Conservation (phyloP, 2,797 vertebrate species). For the Xiphorhynchus erythropygius region DNA sequence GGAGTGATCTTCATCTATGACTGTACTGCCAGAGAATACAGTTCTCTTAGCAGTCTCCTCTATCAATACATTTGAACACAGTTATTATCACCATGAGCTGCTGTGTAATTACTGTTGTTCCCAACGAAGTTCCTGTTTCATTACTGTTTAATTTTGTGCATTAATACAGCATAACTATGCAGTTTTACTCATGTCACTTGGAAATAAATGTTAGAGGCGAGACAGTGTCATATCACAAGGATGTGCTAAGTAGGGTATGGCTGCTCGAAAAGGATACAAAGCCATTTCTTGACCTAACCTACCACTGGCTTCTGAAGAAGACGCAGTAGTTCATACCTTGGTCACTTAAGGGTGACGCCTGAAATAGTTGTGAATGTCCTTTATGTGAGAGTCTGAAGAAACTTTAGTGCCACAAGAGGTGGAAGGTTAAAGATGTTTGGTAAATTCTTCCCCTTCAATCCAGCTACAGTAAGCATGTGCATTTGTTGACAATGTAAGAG, state of each 20-base stretch:
- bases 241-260: not conserved
- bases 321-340: not conserved
- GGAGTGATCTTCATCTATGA: not conserved
- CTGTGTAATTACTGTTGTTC: slow-evolving; percentile 15
- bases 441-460: not conserved
- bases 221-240: not conserved
- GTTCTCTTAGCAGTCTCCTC: not conserved
- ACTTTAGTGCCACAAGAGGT: not conserved
- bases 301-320: not conserved
- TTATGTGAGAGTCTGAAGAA: not conserved
- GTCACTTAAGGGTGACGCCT: not conserved
- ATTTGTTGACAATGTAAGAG: not conserved
- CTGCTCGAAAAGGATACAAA: not conserved
- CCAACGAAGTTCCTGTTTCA: slow-evolving; percentile 15
- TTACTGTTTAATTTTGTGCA: slow-evolving; percentile 25
- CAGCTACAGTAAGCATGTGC: not conserved
- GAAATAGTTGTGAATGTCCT: not conserved
- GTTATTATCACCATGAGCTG: slow-evolving; percentile 18
- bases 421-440: not conserved
- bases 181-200: slow-evolving; percentile 8
- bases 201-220: not conserved
- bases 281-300: not conserved
- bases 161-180: slow-evolving; percentile 6
- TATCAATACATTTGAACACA: slow-evolving; percentile 1
- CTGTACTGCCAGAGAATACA: not conserved